Evolutionary conservation across 2,888 invertebrate species (phyloP), one percentile per base, ranked within the genome.

Genomic region (Lutraria lutraria): DNA sequence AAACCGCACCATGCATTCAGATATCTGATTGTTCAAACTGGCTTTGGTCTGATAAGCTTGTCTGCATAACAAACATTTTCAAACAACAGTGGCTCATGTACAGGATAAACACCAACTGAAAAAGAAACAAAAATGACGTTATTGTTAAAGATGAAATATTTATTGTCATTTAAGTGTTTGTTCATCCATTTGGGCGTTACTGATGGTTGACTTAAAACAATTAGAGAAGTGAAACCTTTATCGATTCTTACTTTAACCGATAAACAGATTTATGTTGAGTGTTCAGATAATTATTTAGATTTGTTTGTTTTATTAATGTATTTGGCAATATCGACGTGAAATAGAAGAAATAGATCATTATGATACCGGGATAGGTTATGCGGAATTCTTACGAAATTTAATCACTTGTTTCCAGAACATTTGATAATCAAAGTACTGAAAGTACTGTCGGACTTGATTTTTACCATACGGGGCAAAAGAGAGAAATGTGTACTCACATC

Each of bases 91-190:
- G 60, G 60, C 29, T 86, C 83, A 31, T 86, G 79, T 29, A 89
- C 80, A 21, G 86, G 86, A 31, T 89, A 89, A 13, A 79, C 81
- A 19, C 83, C 89, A 81, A 89, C 89, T 89, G 87, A 56, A 89
- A 89, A 29, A 84, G 19, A 53, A 25, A 85, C 10, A 29, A 60
- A 21, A 16, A 8, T 19, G n/a, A n/a, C 6, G 21, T n/a, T 21
- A n/a, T 60, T n/a, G 60, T 19, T 60, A 21, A 60, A 60, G 60
- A 43, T 43, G 43, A 43, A 43, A 43, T 43, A 43, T 43, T 43
- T 43, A 8, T 43, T 43, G 12, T 16, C 12, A 56, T 56, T 19
- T 19, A 6, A 3, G 3, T 56, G 12, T 56, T 12, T 56, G 3
- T 1, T 12, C 12, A 56, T 19, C 3, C 56, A 13, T 56, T 1